Percentiles rank a stretch among this genome's conserved stretches.
These are phyloP conservation scores for Phalacrocorax carbo DNA, from an alignment of 2,113 vertebrate species.

Conservation along the genomic window DNA sequence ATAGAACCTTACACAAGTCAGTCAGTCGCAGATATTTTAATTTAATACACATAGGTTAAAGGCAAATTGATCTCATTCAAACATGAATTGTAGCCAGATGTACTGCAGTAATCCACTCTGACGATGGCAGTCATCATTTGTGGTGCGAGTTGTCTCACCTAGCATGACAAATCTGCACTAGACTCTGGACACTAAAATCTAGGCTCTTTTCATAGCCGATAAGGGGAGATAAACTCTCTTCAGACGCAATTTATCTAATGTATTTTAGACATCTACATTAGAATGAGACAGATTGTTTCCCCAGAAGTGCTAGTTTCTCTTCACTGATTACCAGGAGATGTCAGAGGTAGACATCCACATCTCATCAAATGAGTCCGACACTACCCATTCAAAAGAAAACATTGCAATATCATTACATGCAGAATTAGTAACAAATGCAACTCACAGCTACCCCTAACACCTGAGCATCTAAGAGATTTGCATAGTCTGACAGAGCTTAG, in stretches of 20 bases:
- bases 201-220: background rate
- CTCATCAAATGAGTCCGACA: background rate
- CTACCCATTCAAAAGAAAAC: background rate
- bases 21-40: background rate
- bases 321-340: background rate
- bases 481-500: background rate
- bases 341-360: background rate
- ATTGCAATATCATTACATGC: background rate
- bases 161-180: background rate
- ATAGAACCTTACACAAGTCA: background rate
- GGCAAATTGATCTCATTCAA: background rate
- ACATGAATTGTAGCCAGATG: background rate
- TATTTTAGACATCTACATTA: background rate
- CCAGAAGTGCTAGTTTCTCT: background rate
- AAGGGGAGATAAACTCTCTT: background rate
- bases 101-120: background rate
- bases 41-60: background rate
- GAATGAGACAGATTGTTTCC: background rate
- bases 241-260: background rate
- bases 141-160: background rate
- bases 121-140: fast-evolving
- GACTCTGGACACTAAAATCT: background rate
- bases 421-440: background rate
- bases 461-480: background rate
- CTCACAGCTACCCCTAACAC: background rate